Conservation (phyloP, 1,140 invertebrate genomes). For the Drosophila kurseongensis region DNA sequence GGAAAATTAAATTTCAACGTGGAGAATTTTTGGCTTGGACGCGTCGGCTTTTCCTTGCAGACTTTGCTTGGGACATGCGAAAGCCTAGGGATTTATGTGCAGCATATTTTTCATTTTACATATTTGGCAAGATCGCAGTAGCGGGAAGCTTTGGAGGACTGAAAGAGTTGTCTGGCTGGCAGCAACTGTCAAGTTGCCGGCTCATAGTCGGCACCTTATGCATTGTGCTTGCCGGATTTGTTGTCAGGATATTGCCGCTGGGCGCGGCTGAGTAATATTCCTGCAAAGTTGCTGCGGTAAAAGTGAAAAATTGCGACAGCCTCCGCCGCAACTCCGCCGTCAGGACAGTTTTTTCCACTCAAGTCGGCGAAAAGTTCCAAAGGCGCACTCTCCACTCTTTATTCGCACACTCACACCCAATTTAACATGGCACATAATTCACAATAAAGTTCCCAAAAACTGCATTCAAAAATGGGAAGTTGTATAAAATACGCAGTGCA, state of each 20-base stretch:
- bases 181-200: conserved; percentile 71
- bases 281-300: conserved; percentile 78
- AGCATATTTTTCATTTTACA: conserved; percentile 78
- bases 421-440: conserved; percentile 67
- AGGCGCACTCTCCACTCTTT: conserved; percentile 42
- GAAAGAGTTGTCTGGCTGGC: conserved; percentile 52
- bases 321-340: conserved; percentile 9
- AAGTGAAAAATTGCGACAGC: conserved; percentile 76
- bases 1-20: conserved; percentile 62
- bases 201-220: conserved; percentile 75
- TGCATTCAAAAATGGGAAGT: conserved; percentile 45
- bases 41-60: conserved; percentile 29
- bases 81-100: conserved; percentile 74
- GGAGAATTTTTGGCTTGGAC: conserved; percentile 15
- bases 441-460: conserved; percentile 40
- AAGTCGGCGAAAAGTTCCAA: conserved; percentile 38
- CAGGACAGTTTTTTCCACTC: conserved; percentile 50
- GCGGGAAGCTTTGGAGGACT: not conserved
- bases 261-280: conserved; percentile 70
- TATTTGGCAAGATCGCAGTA: conserved; percentile 24
- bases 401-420: conserved; percentile 56
- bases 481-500: conserved; percentile 24
- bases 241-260: conserved; percentile 76
- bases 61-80: conserved; percentile 40
- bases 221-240: conserved; percentile 68